Evolutionary conservation across 2,888 invertebrate species (phyloP), one percentile per base, ranked within the genome.

Genomic region (Anticlea derivata): DNA sequence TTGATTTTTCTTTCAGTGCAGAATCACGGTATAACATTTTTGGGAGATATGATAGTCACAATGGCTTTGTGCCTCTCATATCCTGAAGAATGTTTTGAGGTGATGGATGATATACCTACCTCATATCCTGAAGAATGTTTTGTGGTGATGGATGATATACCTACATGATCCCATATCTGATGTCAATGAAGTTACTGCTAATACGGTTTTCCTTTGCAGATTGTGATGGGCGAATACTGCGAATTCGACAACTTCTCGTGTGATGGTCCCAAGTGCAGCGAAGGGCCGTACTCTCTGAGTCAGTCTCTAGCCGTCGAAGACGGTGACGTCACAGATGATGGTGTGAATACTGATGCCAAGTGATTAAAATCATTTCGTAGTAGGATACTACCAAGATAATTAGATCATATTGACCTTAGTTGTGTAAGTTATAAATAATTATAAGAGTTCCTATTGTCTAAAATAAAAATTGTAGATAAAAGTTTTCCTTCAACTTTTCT

Each of bases 181-280:
- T n/a, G n/a, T n/a, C n/a, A n/a, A n/a, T n/a, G n/a, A n/a, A n/a
- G n/a, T n/a, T n/a, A n/a, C n/a, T n/a, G n/a, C n/a, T n/a, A n/a
- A n/a, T n/a, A n/a, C n/a, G n/a, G n/a, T n/a, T n/a, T 35, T 44
- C 30, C 11, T 24, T 53, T 65, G 22, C 75, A 90, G 90, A 72
- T 68, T 50, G 74, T 90, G 40, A 71, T 85, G 66, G 90, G 90
- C 0, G 83, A 89, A 56, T 84, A 76, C 60, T 90, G 90, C 58
- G 87, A 89, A 60, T 88, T 70, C 48, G 90, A 90, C 54, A 90
- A 90, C 62, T 90, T 82, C 65, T 86, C 87, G 0, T 90, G 90
- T 57, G 75, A 80, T 20, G 86, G 75, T 0, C 76, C 84, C 0
- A 75, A 73, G 47, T 90, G 90, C 69, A 83, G 78, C 50, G 90